phyloP scores from a whole-genome alignment of 2,797 vertebrate genomes.

The Rhyacichthys aspro region DNA sequence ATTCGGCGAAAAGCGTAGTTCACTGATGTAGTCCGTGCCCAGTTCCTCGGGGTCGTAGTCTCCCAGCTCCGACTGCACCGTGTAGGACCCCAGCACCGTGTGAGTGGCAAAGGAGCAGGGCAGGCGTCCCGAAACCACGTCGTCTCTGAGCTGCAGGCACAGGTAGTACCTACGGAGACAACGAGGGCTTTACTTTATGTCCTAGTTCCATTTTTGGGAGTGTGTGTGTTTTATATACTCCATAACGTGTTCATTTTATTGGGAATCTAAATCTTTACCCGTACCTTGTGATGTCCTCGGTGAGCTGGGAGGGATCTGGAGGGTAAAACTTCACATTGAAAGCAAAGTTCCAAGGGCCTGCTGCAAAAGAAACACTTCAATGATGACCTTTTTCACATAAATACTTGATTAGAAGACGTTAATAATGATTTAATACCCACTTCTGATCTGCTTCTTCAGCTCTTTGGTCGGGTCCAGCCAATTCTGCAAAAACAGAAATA shows the following conservation, averaged over 20 bases:
- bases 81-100: slow-evolving; percentile 93
- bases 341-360: slow-evolving; percentile 93
- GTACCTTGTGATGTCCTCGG: slow-evolving; percentile 97
- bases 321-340: slow-evolving; percentile 99
- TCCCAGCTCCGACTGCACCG: slow-evolving; percentile 93
- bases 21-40: slow-evolving; percentile 89
- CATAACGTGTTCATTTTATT: too few species aligned
- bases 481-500: slow-evolving; percentile 80
- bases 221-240: too few species aligned
- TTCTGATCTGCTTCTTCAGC: slow-evolving; percentile 96
- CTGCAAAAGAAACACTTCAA: slow-evolving; percentile 65
- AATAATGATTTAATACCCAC: slow-evolving; percentile 78
- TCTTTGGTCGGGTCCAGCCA: slow-evolving; percentile 97
- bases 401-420: not conserved
- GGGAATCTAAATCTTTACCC: not conserved
- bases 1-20: slow-evolving; percentile 94
- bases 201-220: too few species aligned
- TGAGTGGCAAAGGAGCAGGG: slow-evolving; percentile 96
- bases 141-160: slow-evolving; percentile 93
- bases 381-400: not conserved
- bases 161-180: slow-evolving; percentile 88
- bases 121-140: slow-evolving; percentile 92
- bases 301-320: slow-evolving; percentile 93
- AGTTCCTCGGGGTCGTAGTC: slow-evolving; percentile 93
- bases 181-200: not conserved